These are phyloP conservation scores for Neogale vison DNA, from an alignment of 2,113 vertebrate genomes.

Conservation along the genomic window DNA sequence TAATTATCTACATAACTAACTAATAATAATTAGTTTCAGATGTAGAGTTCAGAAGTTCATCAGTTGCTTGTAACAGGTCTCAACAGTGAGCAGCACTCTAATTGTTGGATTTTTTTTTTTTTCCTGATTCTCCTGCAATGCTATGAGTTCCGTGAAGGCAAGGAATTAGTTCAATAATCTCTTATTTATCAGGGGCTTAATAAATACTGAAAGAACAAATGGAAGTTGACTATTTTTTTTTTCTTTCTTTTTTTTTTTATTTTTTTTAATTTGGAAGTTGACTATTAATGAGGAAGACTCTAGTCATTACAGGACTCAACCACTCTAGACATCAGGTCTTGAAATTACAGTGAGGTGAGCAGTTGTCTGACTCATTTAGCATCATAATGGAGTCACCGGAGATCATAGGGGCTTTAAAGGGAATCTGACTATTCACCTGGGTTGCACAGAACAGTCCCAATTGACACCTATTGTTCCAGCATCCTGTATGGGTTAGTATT, in stretches of 20 bases:
- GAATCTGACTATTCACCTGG: background rate
- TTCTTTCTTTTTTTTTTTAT: no score
- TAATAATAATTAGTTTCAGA: no score
- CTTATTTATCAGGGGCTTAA: background rate
- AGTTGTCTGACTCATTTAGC: background rate
- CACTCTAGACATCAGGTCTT: background rate
- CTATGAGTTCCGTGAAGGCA: background rate
- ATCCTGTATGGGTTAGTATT: background rate
- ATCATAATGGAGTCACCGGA: background rate
- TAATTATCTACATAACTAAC: no score
- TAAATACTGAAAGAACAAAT: background rate
- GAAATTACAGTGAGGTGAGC: background rate
- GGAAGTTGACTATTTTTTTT: background rate
- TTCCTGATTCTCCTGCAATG: background rate
- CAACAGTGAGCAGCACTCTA: background rate
- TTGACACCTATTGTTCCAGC: background rate
- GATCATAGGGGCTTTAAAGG: background rate
- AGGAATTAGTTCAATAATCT: background rate
- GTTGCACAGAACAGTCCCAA: background rate
- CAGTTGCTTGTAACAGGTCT: background rate
- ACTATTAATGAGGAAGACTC: background rate
- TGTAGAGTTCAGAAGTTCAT: no score
- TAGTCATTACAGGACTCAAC: background rate
- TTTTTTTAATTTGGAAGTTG: no score
- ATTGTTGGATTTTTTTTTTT: background rate